These are phyloP conservation scores for Drosophila mimetica DNA, from an alignment of 2,888 invertebrate genomes.

Conservation along the genomic window DNA sequence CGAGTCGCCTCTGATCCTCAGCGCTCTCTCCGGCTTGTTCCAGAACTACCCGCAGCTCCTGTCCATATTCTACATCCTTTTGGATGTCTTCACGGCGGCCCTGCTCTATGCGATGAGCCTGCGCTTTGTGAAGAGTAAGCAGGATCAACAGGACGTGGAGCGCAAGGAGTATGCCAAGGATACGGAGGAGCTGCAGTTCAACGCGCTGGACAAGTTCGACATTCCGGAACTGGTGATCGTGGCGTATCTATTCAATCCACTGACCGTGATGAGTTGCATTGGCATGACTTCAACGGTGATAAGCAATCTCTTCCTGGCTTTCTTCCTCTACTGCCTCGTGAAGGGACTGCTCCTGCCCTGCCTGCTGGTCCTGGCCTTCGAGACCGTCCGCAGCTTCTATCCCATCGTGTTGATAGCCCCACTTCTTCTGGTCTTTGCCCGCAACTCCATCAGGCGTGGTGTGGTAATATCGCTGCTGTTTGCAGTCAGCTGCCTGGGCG, in stretches of 20 bases:
- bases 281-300: slow-evolving; percentile 96
- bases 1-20: slow-evolving; percentile 92
- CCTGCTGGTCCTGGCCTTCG: slow-evolving; percentile 89
- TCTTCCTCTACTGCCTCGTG: slow-evolving; percentile 89
- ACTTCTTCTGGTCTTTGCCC: slow-evolving; percentile 86
- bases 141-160: slow-evolving; percentile 86
- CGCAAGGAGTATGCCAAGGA: slow-evolving; percentile 86
- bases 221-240: slow-evolving; percentile 90
- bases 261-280: slow-evolving; percentile 93
- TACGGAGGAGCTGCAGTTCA: slow-evolving; percentile 86
- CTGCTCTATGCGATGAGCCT: slow-evolving; percentile 90
- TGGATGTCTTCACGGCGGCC: slow-evolving; percentile 91
- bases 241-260: slow-evolving; percentile 95
- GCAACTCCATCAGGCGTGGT: slow-evolving; percentile 34
- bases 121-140: slow-evolving; percentile 87
- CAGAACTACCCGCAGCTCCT: slow-evolving; percentile 79
- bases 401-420: slow-evolving; percentile 94
- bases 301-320: slow-evolving; percentile 92
- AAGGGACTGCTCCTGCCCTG: slow-evolving; percentile 87
- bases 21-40: slow-evolving; percentile 84
- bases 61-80: slow-evolving; percentile 88
- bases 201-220: slow-evolving; percentile 62
- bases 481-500: slow-evolving; percentile 50
- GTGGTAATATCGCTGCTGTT: slow-evolving; percentile 60
- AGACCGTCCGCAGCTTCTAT: slow-evolving; percentile 93